These are phyloP conservation scores for Drosophila orena DNA, from an alignment of 1,140 invertebrate species.

Conservation along the genomic window DNA sequence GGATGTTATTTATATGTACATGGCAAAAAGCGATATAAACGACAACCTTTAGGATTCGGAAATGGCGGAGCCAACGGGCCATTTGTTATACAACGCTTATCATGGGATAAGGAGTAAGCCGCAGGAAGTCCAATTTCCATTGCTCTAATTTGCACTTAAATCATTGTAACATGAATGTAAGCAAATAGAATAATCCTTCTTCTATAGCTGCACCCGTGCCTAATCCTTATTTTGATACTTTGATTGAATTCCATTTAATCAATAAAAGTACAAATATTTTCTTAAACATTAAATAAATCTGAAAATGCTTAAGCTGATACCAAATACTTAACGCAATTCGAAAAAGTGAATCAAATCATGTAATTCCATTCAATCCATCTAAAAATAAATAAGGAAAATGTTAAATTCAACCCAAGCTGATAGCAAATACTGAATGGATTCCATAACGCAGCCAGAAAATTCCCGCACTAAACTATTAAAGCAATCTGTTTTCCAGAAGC, in stretches of 20 bases:
- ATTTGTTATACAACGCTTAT: constrained; percentile 37
- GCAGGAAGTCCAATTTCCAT: background rate
- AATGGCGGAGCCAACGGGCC: constrained; percentile 18
- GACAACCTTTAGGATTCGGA: constrained; percentile 26
- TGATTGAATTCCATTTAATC: no score
- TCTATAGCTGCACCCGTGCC: no score
- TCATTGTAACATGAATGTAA: no score
- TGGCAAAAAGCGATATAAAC: constrained; percentile 36
- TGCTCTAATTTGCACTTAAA: constrained; percentile 2
- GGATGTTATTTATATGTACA: constrained; percentile 44
- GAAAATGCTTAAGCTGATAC: no score
- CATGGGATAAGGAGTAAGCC: constrained; percentile 13
- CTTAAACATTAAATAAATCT: no score
- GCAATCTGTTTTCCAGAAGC: constrained; percentile 30
- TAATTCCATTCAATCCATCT: background rate
- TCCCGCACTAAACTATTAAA: constrained; percentile 37
- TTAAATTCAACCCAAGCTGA: background rate
- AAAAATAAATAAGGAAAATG: background rate
- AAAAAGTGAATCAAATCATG: no score
- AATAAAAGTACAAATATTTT: no score
- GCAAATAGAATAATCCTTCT: no score
- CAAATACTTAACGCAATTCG: no score
- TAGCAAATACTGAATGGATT: background rate
- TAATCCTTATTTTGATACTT: no score
- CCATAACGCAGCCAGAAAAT: constrained; percentile 7